These are phyloP conservation scores for Lampris megalopsis DNA, from an alignment of 2,113 vertebrate species.

Conservation along the genomic window DNA sequence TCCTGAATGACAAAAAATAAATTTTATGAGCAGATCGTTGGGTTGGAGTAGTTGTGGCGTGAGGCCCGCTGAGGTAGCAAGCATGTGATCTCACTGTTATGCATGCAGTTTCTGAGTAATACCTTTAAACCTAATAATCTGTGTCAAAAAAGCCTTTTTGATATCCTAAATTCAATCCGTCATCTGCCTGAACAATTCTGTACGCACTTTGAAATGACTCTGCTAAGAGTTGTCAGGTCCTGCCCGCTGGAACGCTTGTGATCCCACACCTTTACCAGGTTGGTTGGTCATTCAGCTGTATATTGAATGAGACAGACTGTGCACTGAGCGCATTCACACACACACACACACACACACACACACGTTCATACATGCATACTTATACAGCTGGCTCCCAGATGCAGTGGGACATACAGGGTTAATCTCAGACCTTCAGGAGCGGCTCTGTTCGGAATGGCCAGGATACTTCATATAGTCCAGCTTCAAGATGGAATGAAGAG, in stretches of 20 bases:
- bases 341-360: constrained; percentile 35
- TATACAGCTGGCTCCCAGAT: constrained; percentile 82
- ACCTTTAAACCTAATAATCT: constrained; percentile 4
- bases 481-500: constrained; percentile 59
- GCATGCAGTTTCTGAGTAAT: constrained; percentile 11
- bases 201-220: not conserved
- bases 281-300: constrained; percentile 55
- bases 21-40: no score
- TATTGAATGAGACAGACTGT: constrained; percentile 64
- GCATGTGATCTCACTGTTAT: constrained; percentile 27
- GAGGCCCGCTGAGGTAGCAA: no score
- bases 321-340: constrained; percentile 68
- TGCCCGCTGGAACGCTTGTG: constrained; percentile 33
- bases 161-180: not conserved
- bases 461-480: constrained; percentile 61
- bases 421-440: constrained; percentile 43
- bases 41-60: no score
- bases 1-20: no score
- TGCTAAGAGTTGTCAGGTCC: constrained; percentile 9
- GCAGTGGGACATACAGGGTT: constrained; percentile 61
- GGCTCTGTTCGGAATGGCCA: constrained; percentile 49
- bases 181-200: constrained; percentile 12
- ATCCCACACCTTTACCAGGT: constrained; percentile 14
- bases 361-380: constrained; percentile 19
- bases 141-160: constrained; percentile 7